Percentiles rank a stretch among this genome's conserved stretches.
Conservation (phyloP, 2,888 invertebrate genomes). For the Trypoxylon attenuatum region DNA sequence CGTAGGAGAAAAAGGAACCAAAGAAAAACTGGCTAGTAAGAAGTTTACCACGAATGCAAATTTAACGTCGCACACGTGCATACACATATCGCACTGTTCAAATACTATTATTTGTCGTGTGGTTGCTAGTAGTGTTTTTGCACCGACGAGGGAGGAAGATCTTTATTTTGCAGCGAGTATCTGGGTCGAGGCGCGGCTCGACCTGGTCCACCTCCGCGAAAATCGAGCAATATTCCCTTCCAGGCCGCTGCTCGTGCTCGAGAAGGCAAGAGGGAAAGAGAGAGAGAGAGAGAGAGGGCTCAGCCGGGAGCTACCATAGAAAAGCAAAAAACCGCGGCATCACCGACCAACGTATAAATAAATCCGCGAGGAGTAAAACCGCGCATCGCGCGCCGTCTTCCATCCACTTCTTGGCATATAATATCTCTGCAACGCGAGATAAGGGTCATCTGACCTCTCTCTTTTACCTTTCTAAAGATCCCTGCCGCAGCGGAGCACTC, state of each 20-base stretch:
- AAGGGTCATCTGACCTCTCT: neutral
- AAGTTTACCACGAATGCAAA: too few species aligned
- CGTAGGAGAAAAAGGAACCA: too few species aligned
- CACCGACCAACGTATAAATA: neutral
- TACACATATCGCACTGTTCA: too few species aligned
- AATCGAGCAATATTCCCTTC: neutral
- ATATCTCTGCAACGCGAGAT: too few species aligned
- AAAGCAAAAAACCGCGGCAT: too few species aligned
- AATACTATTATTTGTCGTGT: too few species aligned
- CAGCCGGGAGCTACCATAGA: too few species aligned
- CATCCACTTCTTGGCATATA: neutral
- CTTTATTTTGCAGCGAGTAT: neutral
- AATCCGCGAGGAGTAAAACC: neutral
- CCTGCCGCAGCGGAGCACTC: neutral
- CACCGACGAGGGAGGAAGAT: neutral
- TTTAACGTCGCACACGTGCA: too few species aligned
- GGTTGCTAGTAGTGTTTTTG: neutral
- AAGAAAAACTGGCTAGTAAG: too few species aligned
- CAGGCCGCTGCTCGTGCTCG: too few species aligned
- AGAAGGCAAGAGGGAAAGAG: too few species aligned
- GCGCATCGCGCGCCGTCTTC: neutral
- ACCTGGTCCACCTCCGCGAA: neutral
- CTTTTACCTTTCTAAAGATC: neutral
- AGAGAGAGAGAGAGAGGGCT: too few species aligned
- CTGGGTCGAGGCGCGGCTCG: neutral